Conservation (phyloP, 2,888 invertebrate species). For the Brachynemurus nebulosus region DNA sequence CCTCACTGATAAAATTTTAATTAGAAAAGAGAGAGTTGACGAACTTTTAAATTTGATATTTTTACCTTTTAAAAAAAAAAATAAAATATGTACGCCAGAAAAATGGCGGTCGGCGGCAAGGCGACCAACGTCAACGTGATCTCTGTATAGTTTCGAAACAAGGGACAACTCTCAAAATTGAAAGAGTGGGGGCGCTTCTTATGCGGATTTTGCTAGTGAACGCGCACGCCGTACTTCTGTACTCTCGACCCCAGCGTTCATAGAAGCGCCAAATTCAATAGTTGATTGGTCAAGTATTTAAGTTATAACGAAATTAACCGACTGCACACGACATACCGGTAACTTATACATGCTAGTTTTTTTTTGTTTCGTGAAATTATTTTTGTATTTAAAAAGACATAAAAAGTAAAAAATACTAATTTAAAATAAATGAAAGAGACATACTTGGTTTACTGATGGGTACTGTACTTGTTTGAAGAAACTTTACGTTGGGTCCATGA, state of each 20-base stretch:
- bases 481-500: slow-evolving; percentile 6
- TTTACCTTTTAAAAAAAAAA: slow-evolving; percentile 2
- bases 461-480: neutral
- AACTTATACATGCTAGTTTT: neutral
- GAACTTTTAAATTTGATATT: neutral
- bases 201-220: slow-evolving; percentile 65
- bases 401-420: no score
- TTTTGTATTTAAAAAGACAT: neutral
- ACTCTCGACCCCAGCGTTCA: slow-evolving; percentile 25
- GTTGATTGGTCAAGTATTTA: neutral
- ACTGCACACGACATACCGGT: neutral
- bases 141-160: slow-evolving; percentile 21
- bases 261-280: slow-evolving; percentile 8
- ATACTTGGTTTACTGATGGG: neutral
- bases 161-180: no score
- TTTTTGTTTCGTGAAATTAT: neutral
- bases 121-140: slow-evolving; percentile 38
- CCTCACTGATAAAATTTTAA: neutral
- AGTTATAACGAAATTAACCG: neutral
- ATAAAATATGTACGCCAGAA: slow-evolving; percentile 18
- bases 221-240: slow-evolving; percentile 50
- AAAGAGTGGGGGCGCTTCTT: slow-evolving; percentile 29
- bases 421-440: neutral
- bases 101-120: slow-evolving; percentile 27
- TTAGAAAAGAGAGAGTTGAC: neutral